A percentile compares a stretch with the other conserved stretches of the same genome.
Conservation (phyloP, 2,797 vertebrate genomes). For the Gymnocypris eckloni region DNA sequence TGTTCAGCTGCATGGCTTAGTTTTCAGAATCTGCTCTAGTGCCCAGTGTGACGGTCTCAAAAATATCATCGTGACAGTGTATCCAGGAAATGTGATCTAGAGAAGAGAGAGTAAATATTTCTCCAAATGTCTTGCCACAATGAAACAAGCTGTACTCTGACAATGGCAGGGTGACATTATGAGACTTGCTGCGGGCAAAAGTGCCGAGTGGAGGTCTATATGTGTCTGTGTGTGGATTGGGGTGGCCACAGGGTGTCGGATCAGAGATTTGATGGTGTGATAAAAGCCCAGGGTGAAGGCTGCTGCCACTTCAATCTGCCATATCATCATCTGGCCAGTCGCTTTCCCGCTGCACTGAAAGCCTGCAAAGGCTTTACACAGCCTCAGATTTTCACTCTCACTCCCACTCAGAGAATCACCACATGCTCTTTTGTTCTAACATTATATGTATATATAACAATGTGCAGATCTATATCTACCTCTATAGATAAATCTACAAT, state of each 20-base stretch:
- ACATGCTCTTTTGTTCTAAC: constrained; percentile 17
- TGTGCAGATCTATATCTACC: not conserved
- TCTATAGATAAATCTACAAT: not conserved
- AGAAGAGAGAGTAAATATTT: constrained; percentile 42
- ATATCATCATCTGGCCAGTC: constrained; percentile 54
- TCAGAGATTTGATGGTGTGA: constrained; percentile 53
- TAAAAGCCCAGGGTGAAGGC: constrained; percentile 55
- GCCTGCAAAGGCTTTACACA: constrained; percentile 43
- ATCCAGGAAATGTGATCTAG: constrained; percentile 25
- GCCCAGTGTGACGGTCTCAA: not conserved
- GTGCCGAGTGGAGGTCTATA: constrained; percentile 44
- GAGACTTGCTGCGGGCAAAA: constrained; percentile 47
- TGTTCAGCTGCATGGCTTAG: not conserved
- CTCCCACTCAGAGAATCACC: constrained; percentile 7
- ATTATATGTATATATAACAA: constrained; percentile 2
- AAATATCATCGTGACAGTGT: constrained; percentile 25
- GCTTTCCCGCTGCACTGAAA: constrained; percentile 36
- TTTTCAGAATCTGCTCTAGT: constrained; percentile 10
- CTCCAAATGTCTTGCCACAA: constrained; percentile 24
- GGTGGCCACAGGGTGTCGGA: constrained; percentile 53
- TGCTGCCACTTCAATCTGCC: constrained; percentile 53
- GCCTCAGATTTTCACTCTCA: constrained; percentile 23
- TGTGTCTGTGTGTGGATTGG: constrained; percentile 48
- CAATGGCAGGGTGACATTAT: constrained; percentile 46
- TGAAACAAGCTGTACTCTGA: constrained; percentile 29